Conservation (phyloP, 2,888 invertebrate species). For the Mantis religiosa region DNA sequence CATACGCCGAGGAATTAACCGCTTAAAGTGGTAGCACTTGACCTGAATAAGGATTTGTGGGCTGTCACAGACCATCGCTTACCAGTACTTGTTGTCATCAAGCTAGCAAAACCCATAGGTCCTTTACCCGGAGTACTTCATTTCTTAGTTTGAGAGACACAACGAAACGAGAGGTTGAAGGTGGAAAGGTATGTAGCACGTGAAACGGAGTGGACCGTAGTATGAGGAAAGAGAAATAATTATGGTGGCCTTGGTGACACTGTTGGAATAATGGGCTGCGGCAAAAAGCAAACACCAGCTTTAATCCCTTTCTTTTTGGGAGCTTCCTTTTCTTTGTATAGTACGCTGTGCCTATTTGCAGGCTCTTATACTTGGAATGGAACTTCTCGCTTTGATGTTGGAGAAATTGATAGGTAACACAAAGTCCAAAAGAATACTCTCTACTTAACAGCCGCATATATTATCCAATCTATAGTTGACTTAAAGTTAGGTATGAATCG, state of each 20-base stretch:
- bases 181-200: neutral
- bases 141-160: neutral
- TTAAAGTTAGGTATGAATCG: no score
- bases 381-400: no score
- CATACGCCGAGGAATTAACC: neutral
- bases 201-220: neutral
- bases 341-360: no score
- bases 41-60: neutral
- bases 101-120: neutral
- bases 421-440: no score
- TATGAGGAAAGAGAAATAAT: neutral
- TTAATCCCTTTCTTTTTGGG: neutral
- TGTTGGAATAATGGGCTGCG: neutral
- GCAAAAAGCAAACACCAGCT: neutral
- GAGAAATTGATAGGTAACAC: no score
- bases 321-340: neutral
- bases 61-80: neutral
- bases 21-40: neutral
- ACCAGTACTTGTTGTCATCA: neutral
- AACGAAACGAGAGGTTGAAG: neutral
- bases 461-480: no score
- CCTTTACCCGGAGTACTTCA: neutral
- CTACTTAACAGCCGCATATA: no score
- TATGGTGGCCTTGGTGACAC: neutral
- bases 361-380: no score